Percentiles rank a stretch among this genome's conserved stretches.
Evolutionary conservation across 2,113 vertebrate genomes (phyloP).

Genomic region (Vulpes lagopus): DNA sequence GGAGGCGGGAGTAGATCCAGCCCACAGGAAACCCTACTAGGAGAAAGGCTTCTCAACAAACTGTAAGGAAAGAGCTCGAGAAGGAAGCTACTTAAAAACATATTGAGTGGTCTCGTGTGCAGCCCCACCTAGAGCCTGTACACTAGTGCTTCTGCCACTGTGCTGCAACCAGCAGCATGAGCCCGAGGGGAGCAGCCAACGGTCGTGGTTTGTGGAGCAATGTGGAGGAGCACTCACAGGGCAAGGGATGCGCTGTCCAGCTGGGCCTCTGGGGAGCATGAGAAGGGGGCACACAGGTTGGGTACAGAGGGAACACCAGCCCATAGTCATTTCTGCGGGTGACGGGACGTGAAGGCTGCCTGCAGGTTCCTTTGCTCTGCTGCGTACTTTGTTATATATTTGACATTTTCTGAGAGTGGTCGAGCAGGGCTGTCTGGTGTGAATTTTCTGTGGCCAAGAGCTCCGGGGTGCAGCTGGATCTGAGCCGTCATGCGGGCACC

Average conservation of each 20-base stretch:
- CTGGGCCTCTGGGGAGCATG: accelerated
- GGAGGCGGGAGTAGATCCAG: accelerated
- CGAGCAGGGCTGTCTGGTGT: accelerated
- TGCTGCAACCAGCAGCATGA: not conserved
- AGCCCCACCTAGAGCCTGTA: not conserved
- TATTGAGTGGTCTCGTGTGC: not conserved
- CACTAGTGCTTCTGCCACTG: not conserved
- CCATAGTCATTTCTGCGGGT: accelerated
- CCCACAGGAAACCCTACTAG: not conserved
- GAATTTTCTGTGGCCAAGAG: not conserved
- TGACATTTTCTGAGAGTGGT: not conserved
- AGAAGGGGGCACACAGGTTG: not conserved
- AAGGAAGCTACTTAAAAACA: not conserved
- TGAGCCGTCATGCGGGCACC: not conserved
- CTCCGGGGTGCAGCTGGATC: not conserved
- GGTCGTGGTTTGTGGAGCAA: not conserved
- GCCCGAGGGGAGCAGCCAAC: not conserved
- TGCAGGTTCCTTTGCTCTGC: not conserved
- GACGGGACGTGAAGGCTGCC: not conserved
- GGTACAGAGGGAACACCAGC: accelerated
- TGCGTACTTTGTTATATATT: accelerated
- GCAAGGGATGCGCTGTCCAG: not conserved
- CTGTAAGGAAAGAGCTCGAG: not conserved
- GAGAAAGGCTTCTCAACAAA: not conserved
- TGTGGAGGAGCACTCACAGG: not conserved